Conservation (phyloP, 2,888 invertebrate genomes). For the Boloria euphrosyne region DNA sequence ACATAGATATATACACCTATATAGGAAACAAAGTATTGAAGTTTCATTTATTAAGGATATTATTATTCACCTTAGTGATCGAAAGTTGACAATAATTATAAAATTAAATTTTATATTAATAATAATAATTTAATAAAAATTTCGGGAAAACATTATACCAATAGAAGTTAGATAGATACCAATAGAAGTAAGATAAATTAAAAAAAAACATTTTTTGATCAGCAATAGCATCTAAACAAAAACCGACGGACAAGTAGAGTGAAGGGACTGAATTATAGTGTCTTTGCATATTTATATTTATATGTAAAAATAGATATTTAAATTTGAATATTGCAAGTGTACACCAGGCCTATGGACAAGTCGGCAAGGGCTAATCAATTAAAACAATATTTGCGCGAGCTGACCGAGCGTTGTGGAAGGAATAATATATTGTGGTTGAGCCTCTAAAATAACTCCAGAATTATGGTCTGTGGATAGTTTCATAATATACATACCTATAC, state of each 20-base stretch:
- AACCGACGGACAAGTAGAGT: neutral
- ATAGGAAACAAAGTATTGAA: too few relatives aligned
- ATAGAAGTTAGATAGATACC: too few relatives aligned
- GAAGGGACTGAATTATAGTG: neutral
- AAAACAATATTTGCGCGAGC: constrained; percentile 58
- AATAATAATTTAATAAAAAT: too few relatives aligned
- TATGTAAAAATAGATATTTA: neutral
- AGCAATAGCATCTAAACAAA: neutral
- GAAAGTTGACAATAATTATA: too few relatives aligned
- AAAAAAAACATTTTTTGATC: too few relatives aligned
- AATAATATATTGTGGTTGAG: constrained; percentile 38
- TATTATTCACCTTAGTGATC: too few relatives aligned
- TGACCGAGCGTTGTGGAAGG: constrained; percentile 42
- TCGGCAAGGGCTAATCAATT: constrained; percentile 53
- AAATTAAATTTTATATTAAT: too few relatives aligned
- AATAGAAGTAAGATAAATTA: too few relatives aligned
- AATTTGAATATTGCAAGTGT: constrained; percentile 31
- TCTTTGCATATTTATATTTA: neutral
- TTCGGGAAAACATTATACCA: too few relatives aligned
- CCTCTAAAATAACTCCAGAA: constrained; percentile 37
- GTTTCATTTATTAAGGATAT: too few relatives aligned
- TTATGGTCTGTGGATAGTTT: constrained; percentile 25
- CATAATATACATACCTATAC: neutral
- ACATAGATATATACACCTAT: too few relatives aligned
- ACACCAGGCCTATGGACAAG: constrained; percentile 37